Evolutionary conservation across 2,888 invertebrate genomes (phyloP), one percentile per base, ranked within the genome.

Genomic region (Cacoxenus indagator): DNA sequence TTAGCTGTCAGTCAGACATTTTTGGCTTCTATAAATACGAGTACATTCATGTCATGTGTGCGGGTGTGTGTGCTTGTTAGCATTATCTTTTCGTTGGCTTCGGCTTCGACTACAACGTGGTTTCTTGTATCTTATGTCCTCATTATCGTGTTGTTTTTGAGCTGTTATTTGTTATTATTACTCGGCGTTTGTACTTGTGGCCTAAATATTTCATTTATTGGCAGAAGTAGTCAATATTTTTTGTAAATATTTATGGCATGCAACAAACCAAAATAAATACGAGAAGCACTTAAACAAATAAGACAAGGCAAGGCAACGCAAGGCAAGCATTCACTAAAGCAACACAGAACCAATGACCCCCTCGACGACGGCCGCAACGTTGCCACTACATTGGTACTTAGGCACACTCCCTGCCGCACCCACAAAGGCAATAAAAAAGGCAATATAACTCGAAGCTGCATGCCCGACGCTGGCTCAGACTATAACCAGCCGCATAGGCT

Each of bases 21-120:
- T n/a, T n/a, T n/a, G n/a, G n/a, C n/a, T n/a, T n/a, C n/a, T n/a
- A n/a, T n/a, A n/a, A n/a, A n/a, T n/a, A n/a, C n/a, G n/a, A n/a
- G n/a, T n/a, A n/a, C n/a, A n/a, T n/a, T n/a, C n/a, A n/a, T n/a
- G n/a, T n/a, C n/a, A n/a, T n/a, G n/a, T n/a, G n/a, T n/a, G n/a
- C n/a, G n/a, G n/a, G n/a, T n/a, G n/a, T n/a, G n/a, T n/a, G n/a
- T n/a, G n/a, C n/a, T n/a, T n/a, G n/a, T n/a, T n/a, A n/a, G n/a
- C n/a, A n/a, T n/a, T n/a, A n/a, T n/a, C n/a, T n/a, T n/a, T 71
- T 81, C 79, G 78, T 81, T 78, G 78, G 80, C 77, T 78, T 78
- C n/a, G n/a, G n/a, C n/a, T n/a, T n/a, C n/a, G n/a, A n/a, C n/a
- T n/a, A n/a, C n/a, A n/a, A n/a, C n/a, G n/a, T 78, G 75, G 72